A percentile compares a stretch with the other conserved stretches of the same genome.
phyloP scores from a whole-genome alignment of 2,113 vertebrate species.

The Crotalus helleri region DNA sequence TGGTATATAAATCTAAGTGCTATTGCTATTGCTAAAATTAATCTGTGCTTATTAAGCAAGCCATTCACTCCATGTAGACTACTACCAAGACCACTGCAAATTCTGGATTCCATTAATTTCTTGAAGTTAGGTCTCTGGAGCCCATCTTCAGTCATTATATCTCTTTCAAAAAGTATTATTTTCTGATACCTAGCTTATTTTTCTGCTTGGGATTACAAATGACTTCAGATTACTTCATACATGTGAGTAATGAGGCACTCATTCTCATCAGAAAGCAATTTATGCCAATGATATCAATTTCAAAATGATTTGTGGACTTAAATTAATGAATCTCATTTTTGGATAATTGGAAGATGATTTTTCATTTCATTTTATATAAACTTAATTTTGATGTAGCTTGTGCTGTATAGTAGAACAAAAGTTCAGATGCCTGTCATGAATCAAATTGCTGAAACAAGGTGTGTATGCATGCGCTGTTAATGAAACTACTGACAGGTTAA shows the following conservation, averaged over 20 bases:
- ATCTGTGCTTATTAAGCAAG: neutral
- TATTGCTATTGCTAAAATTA: neutral
- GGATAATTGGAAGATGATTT: constrained; percentile 20
- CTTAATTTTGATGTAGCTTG: neutral
- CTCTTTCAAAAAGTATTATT: neutral
- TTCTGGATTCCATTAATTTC: neutral
- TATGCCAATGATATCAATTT: constrained; percentile 12
- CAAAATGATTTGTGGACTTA: constrained; percentile 31
- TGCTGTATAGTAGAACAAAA: constrained; percentile 25
- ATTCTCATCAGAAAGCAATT: constrained; percentile 27
- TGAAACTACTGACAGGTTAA: neutral
- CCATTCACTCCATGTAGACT: neutral
- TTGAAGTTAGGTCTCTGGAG: neutral
- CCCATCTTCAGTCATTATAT: neutral
- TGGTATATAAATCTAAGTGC: neutral
- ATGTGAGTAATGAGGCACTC: constrained; percentile 19
- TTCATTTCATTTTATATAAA: constrained; percentile 33
- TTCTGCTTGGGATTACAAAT: neutral
- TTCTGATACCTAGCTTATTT: neutral
- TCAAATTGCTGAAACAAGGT: neutral
- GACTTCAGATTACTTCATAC: constrained; percentile 12
- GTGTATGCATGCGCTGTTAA: neutral
- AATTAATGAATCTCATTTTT: constrained; percentile 30
- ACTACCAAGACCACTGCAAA: neutral
- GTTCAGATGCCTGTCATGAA: neutral